These are phyloP conservation scores for Brachionus angularis DNA, from an alignment of 1,140 invertebrate genomes.

Conservation along the genomic window DNA sequence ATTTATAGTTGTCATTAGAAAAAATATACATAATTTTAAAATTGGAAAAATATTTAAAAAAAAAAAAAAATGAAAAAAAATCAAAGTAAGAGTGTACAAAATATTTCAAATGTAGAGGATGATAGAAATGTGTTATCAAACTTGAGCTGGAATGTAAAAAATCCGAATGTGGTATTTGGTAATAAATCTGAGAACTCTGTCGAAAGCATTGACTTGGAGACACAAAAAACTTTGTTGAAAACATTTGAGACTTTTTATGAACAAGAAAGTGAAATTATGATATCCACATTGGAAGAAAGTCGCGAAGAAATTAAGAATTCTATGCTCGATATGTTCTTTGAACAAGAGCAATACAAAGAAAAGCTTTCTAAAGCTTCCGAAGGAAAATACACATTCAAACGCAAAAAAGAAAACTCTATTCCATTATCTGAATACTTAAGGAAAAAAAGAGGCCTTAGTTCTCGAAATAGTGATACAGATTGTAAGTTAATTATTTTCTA, in stretches of 20 bases:
- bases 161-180: neutral
- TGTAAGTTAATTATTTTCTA: neutral
- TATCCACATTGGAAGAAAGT: constrained; percentile 26
- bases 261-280: constrained; percentile 39
- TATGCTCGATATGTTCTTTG: constrained; percentile 28
- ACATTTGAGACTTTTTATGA: constrained; percentile 42
- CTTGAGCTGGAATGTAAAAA: neutral
- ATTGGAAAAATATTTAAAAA: no score
- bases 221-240: neutral
- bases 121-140: neutral
- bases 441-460: constrained; percentile 10
- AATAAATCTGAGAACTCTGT: neutral
- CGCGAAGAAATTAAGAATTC: constrained; percentile 42
- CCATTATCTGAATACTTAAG: constrained; percentile 33
- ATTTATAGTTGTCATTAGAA: no score
- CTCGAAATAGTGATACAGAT: neutral
- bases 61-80: neutral
- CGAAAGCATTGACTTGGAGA: neutral
- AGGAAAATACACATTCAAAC: constrained; percentile 21
- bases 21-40: no score
- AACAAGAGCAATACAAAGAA: constrained; percentile 35
- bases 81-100: constrained; percentile 6
- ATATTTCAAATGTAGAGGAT: neutral
- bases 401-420: constrained; percentile 38
- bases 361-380: constrained; percentile 22